phyloP scores from a whole-genome alignment of 2,797 vertebrate genomes.

The Sebastes hopkinsi region DNA sequence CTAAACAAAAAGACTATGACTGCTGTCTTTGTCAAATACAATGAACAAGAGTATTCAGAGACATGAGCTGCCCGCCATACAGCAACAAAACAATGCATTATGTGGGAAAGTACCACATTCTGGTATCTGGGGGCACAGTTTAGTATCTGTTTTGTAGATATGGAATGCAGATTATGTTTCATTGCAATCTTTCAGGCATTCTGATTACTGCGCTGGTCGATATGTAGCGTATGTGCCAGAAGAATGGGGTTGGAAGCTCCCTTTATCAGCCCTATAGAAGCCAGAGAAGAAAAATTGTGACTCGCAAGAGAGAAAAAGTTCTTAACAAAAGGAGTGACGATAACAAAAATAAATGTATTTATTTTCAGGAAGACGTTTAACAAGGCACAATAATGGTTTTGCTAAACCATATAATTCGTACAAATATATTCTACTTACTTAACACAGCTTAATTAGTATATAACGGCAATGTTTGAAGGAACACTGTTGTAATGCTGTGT shows the following conservation, averaged over 20 bases:
- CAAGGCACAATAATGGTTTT: constrained; percentile 70
- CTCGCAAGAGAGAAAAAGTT: not conserved
- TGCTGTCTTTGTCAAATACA: constrained; percentile 61
- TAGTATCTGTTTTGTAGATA: constrained; percentile 41
- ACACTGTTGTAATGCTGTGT: constrained; percentile 21
- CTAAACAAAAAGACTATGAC: constrained; percentile 43
- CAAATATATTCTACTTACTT: constrained; percentile 40
- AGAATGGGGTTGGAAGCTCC: not conserved
- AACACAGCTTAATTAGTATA: constrained; percentile 22
- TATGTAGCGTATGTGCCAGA: not conserved
- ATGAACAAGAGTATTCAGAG: constrained; percentile 58
- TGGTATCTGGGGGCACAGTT: constrained; percentile 58
- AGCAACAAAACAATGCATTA: constrained; percentile 51
- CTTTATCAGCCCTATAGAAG: not conserved
- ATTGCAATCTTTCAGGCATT: constrained; percentile 17
- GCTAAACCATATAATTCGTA: constrained; percentile 55
- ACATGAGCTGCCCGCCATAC: constrained; percentile 16
- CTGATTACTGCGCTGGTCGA: not conserved
- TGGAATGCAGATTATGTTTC: constrained; percentile 62
- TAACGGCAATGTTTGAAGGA: constrained; percentile 18
- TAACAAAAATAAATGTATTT: constrained; percentile 74
- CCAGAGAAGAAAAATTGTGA: not conserved
- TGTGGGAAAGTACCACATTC: constrained; percentile 70
- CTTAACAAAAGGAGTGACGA: not conserved
- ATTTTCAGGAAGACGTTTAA: constrained; percentile 71